Evolutionary conservation across 2,797 vertebrate genomes (phyloP).

Genomic region (Thaleichthys pacificus): DNA sequence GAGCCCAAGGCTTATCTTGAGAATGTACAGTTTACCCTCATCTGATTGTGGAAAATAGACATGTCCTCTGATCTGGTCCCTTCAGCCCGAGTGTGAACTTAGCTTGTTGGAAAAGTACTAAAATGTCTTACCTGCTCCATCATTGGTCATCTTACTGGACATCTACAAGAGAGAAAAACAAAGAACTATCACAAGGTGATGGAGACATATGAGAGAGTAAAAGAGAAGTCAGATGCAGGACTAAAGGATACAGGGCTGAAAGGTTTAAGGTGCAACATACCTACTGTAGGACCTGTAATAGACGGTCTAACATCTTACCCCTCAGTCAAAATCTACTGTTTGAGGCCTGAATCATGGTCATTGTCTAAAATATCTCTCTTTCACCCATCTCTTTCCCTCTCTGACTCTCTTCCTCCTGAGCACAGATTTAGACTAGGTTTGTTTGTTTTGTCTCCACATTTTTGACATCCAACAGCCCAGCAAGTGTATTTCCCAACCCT

Average conservation of each 20-base stretch:
- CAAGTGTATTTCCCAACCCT: background rate
- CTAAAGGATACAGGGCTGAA: background rate
- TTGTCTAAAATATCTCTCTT: background rate
- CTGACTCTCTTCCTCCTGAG: background rate
- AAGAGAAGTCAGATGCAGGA: background rate
- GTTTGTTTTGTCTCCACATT: background rate
- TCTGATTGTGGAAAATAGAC: conserved; percentile 18
- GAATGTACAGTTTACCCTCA: background rate
- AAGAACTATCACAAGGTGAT: conserved; percentile 14
- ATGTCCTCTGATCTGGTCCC: background rate
- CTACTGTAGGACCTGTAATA: background rate
- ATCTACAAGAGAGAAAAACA: conserved; percentile 61
- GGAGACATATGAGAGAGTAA: background rate
- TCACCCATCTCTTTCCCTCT: background rate
- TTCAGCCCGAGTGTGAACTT: background rate
- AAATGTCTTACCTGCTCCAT: conserved; percentile 71
- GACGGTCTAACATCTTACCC: too few species aligned
- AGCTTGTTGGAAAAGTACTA: conserved; percentile 12
- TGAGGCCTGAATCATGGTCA: background rate
- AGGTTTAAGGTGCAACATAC: too few species aligned
- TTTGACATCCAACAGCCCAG: background rate
- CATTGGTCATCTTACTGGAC: conserved; percentile 64
- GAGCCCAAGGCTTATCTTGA: background rate
- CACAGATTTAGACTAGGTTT: conserved; percentile 2
- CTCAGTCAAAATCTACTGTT: background rate